phyloP scores from a whole-genome alignment of 2,888 invertebrate species.

The Aleiodes leptofemur region DNA sequence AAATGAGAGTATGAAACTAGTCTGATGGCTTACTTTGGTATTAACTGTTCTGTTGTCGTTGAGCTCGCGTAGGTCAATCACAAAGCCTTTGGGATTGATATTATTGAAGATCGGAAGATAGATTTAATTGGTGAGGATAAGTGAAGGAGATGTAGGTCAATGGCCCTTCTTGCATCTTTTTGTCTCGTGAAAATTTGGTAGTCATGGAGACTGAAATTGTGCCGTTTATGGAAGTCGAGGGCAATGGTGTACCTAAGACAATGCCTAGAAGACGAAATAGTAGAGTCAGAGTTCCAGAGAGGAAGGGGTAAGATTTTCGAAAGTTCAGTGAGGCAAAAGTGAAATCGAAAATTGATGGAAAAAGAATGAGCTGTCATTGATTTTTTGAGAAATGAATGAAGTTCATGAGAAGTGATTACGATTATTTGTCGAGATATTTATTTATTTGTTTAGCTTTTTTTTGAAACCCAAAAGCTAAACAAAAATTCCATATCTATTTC shows the following conservation, averaged over 20 bases:
- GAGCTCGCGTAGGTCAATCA: constrained; percentile 1
- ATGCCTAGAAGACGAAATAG: constrained; percentile 58
- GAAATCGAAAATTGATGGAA: neutral
- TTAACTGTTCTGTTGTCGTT: neutral
- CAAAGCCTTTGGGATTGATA: neutral
- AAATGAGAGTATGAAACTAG: constrained; percentile 22
- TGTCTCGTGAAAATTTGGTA: neutral
- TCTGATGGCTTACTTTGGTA: neutral
- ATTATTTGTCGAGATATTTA: no score
- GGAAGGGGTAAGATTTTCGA: constrained; percentile 64
- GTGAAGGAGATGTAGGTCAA: neutral
- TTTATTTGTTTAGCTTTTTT: no score
- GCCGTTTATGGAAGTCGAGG: constrained; percentile 66
- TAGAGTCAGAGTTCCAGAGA: constrained; percentile 62
- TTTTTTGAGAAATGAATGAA: neutral
- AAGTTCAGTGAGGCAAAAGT: no score
- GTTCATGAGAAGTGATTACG: neutral
- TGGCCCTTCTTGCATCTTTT: neutral
- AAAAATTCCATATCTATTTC: neutral
- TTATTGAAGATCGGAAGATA: no score
- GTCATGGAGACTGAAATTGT: constrained; percentile 69
- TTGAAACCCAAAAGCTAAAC: no score
- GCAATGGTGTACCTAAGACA: constrained; percentile 48
- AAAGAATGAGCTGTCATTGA: neutral
- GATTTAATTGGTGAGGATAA: neutral